These are phyloP conservation scores for Pelagia noctiluca DNA, from an alignment of 30 jellyfish, hydroid and myxozoan genomes.

Conservation along the genomic window DNA sequence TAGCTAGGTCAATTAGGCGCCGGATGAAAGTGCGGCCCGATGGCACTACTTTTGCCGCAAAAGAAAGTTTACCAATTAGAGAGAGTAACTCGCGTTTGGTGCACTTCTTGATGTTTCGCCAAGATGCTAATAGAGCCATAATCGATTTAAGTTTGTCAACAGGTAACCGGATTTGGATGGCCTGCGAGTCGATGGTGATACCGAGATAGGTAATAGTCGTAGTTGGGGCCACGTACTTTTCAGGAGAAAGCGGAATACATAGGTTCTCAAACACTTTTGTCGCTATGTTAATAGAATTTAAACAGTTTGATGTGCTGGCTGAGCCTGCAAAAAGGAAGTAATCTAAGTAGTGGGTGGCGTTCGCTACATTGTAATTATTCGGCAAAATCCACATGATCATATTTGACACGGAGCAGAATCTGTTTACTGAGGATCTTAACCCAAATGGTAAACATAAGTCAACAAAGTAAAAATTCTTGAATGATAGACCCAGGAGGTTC, in stretches of 20 bases:
- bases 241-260: background rate
- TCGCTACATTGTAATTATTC: background rate
- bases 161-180: background rate
- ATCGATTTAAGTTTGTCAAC: background rate
- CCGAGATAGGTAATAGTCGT: background rate
- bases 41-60: background rate
- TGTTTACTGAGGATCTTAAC: constrained; percentile 67
- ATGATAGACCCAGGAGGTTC: constrained; percentile 44
- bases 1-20: background rate
- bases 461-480: constrained; percentile 56
- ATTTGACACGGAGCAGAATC: constrained; percentile 17
- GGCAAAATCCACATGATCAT: background rate
- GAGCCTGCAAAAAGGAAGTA: constrained; percentile 41
- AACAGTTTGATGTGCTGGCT: background rate
- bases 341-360: constrained; percentile 33
- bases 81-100: background rate
- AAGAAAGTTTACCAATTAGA: background rate
- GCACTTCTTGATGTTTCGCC: background rate
- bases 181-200: background rate
- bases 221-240: background rate
- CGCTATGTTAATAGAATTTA: background rate
- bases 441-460: constrained; percentile 75
- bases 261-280: background rate
- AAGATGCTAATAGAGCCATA: background rate
- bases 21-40: background rate